These are phyloP conservation scores for Iguana delicatissima DNA, from an alignment of 2,797 vertebrate genomes.

Conservation along the genomic window DNA sequence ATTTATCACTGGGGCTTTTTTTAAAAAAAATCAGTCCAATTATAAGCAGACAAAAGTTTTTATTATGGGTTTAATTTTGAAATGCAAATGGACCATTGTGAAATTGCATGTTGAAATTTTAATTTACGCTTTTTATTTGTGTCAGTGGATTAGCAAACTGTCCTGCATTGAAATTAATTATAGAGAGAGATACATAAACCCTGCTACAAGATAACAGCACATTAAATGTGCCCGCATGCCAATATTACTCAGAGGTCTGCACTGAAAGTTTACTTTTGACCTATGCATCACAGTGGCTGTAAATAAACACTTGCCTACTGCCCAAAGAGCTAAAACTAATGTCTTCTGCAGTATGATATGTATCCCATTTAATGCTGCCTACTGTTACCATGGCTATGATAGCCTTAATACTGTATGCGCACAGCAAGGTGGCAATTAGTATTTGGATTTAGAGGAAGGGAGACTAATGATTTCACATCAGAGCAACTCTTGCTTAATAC, in stretches of 20 bases:
- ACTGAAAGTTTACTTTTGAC: constrained; percentile 61
- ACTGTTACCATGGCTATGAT: constrained; percentile 81
- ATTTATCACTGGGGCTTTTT: constrained; percentile 69
- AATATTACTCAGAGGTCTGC: constrained; percentile 67
- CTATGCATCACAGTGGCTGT: constrained; percentile 47
- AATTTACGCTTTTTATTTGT: constrained; percentile 72
- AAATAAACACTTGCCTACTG: constrained; percentile 54
- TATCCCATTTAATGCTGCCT: constrained; percentile 69
- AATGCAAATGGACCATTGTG: constrained; percentile 73
- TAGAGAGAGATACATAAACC: constrained; percentile 57
- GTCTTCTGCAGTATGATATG: constrained; percentile 41
- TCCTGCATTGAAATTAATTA: constrained; percentile 71
- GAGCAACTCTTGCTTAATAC: constrained; percentile 78
- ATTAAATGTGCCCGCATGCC: not conserved
- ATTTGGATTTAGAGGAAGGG: constrained; percentile 80
- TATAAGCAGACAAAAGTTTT: constrained; percentile 79
- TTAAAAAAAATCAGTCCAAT: constrained; percentile 76
- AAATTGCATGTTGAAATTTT: constrained; percentile 73
- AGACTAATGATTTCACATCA: constrained; percentile 79
- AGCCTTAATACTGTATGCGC: constrained; percentile 75
- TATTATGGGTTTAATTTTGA: constrained; percentile 75
- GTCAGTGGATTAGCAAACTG: constrained; percentile 71
- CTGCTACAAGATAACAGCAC: constrained; percentile 62
- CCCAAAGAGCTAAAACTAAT: constrained; percentile 46
- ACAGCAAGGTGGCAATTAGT: constrained; percentile 84